A percentile compares a stretch with the other conserved stretches of the same genome.
Conservation (phyloP, 2,113 vertebrate species). For the Dicaeum eximium region DNA sequence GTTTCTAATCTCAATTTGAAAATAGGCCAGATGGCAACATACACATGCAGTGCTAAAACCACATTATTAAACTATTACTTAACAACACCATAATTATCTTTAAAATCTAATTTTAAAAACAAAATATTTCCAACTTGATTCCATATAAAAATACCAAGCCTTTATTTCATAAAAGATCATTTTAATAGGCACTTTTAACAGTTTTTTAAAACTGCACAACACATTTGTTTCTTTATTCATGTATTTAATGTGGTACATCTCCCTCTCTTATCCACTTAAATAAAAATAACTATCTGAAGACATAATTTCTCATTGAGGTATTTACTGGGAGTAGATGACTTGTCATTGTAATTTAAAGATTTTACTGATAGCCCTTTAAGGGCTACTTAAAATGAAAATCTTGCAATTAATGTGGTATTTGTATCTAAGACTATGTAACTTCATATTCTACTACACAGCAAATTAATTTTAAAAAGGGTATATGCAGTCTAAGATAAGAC, state of each 20-base stretch:
- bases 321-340: background rate
- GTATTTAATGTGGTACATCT: background rate
- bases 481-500: background rate
- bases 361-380: background rate
- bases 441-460: background rate
- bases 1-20: background rate
- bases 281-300: background rate
- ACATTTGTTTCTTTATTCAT: background rate
- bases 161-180: background rate
- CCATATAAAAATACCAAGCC: background rate
- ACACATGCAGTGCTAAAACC: background rate
- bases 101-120: background rate
- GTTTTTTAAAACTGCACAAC: no score
- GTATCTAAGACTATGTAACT: background rate
- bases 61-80: background rate
- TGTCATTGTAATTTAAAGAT: background rate
- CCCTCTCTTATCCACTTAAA: background rate
- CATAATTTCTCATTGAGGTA: background rate
- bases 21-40: background rate
- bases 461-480: background rate
- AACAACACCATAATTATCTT: background rate
- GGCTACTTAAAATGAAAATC: background rate
- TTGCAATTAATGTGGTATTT: background rate
- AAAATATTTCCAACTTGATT: background rate
- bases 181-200: background rate